These are phyloP conservation scores for Melieria crassipennis DNA, from an alignment of 2,888 invertebrate genomes.

Conservation along the genomic window DNA sequence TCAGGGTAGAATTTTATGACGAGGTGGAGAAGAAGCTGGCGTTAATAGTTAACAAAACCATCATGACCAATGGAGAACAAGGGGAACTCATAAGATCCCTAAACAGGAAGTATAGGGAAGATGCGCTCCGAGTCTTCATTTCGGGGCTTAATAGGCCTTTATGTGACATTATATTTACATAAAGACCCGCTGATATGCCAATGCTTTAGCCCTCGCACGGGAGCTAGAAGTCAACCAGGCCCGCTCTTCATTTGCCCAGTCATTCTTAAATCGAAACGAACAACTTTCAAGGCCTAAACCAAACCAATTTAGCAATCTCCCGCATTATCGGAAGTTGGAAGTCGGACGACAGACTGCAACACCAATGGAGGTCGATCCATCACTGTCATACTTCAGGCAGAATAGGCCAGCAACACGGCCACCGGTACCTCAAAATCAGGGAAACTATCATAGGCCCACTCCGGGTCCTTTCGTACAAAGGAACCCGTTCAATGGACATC, in stretches of 20 bases:
- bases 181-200: slow-evolving; percentile 2
- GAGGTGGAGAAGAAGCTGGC: slow-evolving; percentile 23
- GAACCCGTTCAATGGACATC: too few relatives aligned
- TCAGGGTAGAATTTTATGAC: slow-evolving; percentile 21
- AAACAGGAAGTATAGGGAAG: slow-evolving; percentile 28
- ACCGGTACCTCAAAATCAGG: slow-evolving; percentile 1
- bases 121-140: slow-evolving; percentile 26
- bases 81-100: slow-evolving; percentile 7
- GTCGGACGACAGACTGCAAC: too few relatives aligned
- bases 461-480: too few relatives aligned
- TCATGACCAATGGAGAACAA: slow-evolving; percentile 16
- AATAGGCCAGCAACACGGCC: not conserved
- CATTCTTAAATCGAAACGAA: too few relatives aligned
- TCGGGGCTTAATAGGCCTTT: slow-evolving; percentile 22
- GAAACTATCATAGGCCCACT: not conserved
- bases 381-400: not conserved
- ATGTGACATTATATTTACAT: slow-evolving; percentile 19
- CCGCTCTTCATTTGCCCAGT: not conserved
- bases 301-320: too few relatives aligned
- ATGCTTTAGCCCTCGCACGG: slow-evolving; percentile 16
- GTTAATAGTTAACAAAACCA: slow-evolving; percentile 18
- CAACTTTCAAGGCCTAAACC: too few relatives aligned
- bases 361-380: too few relatives aligned
- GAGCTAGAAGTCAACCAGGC: slow-evolving; percentile 16
- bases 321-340: too few relatives aligned